phyloP scores from a whole-genome alignment of 2,888 invertebrate species.

The Drosophila sordidula region DNA sequence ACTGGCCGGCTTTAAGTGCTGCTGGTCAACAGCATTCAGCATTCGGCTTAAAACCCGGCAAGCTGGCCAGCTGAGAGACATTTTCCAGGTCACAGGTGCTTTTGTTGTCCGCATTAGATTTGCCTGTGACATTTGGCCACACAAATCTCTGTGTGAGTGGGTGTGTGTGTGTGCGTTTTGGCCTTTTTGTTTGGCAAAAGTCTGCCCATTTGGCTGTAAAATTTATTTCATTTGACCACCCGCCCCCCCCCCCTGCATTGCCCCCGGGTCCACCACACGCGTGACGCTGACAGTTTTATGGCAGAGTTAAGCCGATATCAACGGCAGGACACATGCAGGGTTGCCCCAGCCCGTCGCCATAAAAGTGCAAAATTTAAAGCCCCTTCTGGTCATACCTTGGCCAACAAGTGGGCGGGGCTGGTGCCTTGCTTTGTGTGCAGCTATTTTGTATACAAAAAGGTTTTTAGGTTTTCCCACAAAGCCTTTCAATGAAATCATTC shows the following conservation, averaged over 20 bases:
- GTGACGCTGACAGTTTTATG: conserved; percentile 79
- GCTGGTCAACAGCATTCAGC: conserved; percentile 23
- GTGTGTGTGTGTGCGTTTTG: conserved; percentile 37
- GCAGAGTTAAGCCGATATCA: conserved; percentile 81
- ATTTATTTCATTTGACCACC: conserved; percentile 76
- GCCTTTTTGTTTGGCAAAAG: conserved; percentile 60
- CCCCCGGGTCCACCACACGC: conserved; percentile 62
- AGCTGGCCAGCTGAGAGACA: conserved; percentile 15
- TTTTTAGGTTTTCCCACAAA: conserved; percentile 72
- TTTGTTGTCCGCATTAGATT: conserved; percentile 78
- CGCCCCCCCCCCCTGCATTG: conserved; percentile 5
- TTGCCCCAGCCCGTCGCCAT: conserved; percentile 33
- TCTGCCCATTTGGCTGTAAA: conserved; percentile 78
- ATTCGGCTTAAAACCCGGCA: conserved; percentile 35
- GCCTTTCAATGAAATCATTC: conserved; percentile 75
- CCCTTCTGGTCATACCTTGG: conserved; percentile 67
- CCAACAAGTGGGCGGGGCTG: conserved; percentile 65
- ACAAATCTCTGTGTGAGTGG: conserved; percentile 56
- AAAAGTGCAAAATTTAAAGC: conserved; percentile 79
- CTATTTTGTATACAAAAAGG: conserved; percentile 63
- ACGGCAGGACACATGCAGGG: conserved; percentile 70
- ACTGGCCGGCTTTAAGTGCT: conserved; percentile 61
- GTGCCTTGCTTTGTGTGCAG: conserved; percentile 33
- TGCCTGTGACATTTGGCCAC: conserved; percentile 61
- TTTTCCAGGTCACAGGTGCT: conserved; percentile 80